These are phyloP conservation scores for Meloidogyne chitwoodi DNA, from an alignment of 1,140 invertebrate genomes.

Conservation along the genomic window DNA sequence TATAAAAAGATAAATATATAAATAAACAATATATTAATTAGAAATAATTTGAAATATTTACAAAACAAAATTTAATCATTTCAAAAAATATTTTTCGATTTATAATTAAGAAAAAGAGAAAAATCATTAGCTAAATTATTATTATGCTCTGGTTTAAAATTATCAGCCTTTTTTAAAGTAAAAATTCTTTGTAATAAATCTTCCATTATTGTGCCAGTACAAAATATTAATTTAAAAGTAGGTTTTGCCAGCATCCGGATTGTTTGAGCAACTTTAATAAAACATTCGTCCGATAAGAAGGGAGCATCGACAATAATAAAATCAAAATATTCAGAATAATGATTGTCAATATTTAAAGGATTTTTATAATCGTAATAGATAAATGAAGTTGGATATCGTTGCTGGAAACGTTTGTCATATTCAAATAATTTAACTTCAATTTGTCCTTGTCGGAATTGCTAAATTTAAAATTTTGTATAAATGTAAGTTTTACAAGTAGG, in stretches of 20 bases:
- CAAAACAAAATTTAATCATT: background rate
- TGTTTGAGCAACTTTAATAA: slow-evolving; percentile 75
- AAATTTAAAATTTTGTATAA: background rate
- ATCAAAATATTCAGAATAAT: slow-evolving; percentile 70
- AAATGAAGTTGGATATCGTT: slow-evolving; percentile 74
- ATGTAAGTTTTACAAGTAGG: too few species aligned
- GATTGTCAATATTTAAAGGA: slow-evolving; percentile 70
- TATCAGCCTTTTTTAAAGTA: slow-evolving; percentile 63
- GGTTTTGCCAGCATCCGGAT: slow-evolving; percentile 70
- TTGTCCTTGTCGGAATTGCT: slow-evolving; percentile 40
- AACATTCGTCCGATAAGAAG: slow-evolving; percentile 85
- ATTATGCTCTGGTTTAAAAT: slow-evolving; percentile 75
- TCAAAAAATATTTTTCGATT: slow-evolving; percentile 5
- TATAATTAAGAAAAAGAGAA: slow-evolving; percentile 79
- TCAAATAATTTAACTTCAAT: slow-evolving; percentile 72
- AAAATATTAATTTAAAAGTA: slow-evolving; percentile 73
- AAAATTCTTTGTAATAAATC: slow-evolving; percentile 65
- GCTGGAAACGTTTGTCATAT: slow-evolving; percentile 70
- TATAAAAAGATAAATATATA: background rate
- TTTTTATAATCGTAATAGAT: slow-evolving; percentile 82
- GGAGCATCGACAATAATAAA: slow-evolving; percentile 87
- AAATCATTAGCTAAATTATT: slow-evolving; percentile 89
- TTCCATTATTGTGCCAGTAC: slow-evolving; percentile 78
- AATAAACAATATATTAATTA: background rate
- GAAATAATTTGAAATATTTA: background rate